Conservation (phyloP, 2,113 vertebrate genomes). For the Pitta sordida region DNA sequence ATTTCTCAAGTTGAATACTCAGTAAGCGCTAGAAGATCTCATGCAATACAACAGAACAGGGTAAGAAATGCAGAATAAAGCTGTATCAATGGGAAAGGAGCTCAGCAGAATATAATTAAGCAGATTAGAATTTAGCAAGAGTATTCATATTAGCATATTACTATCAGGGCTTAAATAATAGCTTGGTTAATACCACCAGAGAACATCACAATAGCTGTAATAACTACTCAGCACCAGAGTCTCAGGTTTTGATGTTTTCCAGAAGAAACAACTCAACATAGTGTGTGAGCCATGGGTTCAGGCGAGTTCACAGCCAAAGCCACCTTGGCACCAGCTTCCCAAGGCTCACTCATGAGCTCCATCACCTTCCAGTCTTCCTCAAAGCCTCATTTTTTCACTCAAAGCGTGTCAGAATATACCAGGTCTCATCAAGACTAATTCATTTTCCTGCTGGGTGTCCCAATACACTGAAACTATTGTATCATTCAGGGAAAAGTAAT, state of each 20-base stretch:
- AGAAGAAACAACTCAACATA: background rate
- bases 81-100: background rate
- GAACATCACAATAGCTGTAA: background rate
- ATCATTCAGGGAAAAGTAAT: background rate
- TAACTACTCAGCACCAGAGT: background rate
- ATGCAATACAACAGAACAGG: background rate
- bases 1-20: background rate
- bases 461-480: background rate
- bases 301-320: rapidly evolving
- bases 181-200: background rate
- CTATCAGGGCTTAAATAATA: background rate
- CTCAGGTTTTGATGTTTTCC: background rate
- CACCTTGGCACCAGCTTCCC: background rate
- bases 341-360: rapidly evolving
- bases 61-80: background rate
- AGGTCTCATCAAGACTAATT: background rate
- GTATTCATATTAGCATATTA: background rate
- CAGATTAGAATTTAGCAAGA: background rate
- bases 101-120: background rate
- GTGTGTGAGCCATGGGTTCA: rapidly evolving
- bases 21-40: background rate
- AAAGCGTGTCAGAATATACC: background rate
- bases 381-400: background rate
- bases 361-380: background rate
- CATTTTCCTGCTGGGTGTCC: background rate